Evolutionary conservation across 2,797 vertebrate genomes (phyloP).

Genomic region (Anas capensis): DNA sequence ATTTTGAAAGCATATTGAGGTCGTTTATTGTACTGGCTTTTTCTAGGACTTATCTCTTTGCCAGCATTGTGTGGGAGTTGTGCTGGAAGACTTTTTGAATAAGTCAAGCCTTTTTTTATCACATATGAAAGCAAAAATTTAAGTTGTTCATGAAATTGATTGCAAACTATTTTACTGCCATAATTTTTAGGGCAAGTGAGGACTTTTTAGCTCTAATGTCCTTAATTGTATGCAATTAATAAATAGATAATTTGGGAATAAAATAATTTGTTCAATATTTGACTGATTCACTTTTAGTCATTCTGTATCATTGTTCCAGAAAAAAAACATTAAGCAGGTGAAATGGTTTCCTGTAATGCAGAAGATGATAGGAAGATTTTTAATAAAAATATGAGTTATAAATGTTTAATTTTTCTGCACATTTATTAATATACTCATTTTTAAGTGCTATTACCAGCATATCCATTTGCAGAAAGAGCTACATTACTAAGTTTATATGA

Average conservation of each 20-base stretch:
- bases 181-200: slow-evolving; percentile 20
- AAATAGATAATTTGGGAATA: slow-evolving; percentile 34
- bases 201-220: slow-evolving; percentile 7
- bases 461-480: background rate
- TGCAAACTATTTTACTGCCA: background rate
- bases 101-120: slow-evolving; percentile 28
- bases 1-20: slow-evolving; percentile 11
- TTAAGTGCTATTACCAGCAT: background rate
- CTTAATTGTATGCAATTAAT: slow-evolving; percentile 53
- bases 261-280: background rate
- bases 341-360: slow-evolving; percentile 42
- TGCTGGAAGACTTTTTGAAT: slow-evolving; percentile 19
- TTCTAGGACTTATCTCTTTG: slow-evolving; percentile 36
- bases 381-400: background rate
- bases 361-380: background rate
- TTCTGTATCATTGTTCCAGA: slow-evolving; percentile 4
- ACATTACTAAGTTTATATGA: background rate
- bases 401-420: background rate
- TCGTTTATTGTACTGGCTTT: background rate
- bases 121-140: background rate
- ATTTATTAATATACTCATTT: background rate
- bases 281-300: slow-evolving; percentile 1
- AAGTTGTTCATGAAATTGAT: slow-evolving; percentile 42
- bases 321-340: slow-evolving; percentile 17
- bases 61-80: background rate